A percentile compares a stretch with the other conserved stretches of the same genome.
These are phyloP conservation scores for Notoglanidium macrostoma DNA, from an alignment of 2,797 vertebrate genomes.

Conservation along the genomic window DNA sequence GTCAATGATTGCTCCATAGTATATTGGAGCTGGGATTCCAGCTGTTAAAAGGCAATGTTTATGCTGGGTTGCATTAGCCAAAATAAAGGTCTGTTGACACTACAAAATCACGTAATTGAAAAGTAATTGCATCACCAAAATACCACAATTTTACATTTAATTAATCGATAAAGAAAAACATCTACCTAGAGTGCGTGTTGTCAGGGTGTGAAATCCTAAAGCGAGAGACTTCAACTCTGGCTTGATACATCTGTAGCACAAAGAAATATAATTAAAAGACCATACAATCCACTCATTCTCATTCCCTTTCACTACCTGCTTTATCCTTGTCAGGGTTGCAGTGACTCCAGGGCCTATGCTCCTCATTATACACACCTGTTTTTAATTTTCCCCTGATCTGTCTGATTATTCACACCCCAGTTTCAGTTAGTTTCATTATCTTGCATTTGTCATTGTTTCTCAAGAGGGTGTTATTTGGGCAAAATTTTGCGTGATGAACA, in stretches of 20 bases:
- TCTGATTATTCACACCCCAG: too few species aligned
- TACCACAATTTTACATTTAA: background rate
- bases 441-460: too few species aligned
- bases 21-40: slow-evolving; percentile 91
- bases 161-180: background rate
- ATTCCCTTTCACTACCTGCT: background rate
- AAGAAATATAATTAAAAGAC: background rate
- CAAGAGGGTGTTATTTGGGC: too few species aligned
- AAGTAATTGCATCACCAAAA: background rate
- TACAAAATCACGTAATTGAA: background rate
- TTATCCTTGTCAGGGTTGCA: background rate
- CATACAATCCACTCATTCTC: background rate
- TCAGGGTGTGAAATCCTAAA: slow-evolving; percentile 87
- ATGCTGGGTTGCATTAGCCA: background rate
- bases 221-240: slow-evolving; percentile 91
- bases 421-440: too few species aligned
- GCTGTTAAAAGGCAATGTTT: slow-evolving; percentile 69
- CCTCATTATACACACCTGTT: too few species aligned
- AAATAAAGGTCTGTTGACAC: background rate
- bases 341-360: background rate
- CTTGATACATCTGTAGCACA: slow-evolving; percentile 79
- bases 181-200: slow-evolving; percentile 86
- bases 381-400: too few species aligned
- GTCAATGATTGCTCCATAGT: slow-evolving; percentile 90
- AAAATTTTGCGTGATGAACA: too few species aligned